phyloP scores from a whole-genome alignment of 1,140 invertebrate genomes.

The Phymastichus coffea region DNA sequence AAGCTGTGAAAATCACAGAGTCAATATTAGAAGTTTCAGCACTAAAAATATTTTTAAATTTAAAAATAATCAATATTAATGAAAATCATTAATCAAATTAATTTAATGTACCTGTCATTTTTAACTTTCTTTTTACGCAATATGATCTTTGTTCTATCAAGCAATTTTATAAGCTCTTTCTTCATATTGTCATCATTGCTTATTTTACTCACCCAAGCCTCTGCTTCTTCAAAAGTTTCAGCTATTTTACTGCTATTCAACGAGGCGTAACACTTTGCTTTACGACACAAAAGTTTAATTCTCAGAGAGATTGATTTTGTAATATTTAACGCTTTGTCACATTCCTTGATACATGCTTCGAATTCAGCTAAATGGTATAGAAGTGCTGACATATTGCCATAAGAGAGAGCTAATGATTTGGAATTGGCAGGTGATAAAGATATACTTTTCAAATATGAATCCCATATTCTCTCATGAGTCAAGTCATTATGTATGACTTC shows the following conservation, averaged over 20 bases:
- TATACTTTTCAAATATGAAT: conserved; percentile 3
- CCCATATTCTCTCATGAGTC: conserved; percentile 9
- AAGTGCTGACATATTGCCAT: conserved; percentile 11
- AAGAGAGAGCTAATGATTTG: neutral
- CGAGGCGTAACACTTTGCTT: neutral
- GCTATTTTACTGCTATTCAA: neutral
- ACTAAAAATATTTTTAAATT: neutral
- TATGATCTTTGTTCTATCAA: neutral
- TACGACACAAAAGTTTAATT: conserved; percentile 6
- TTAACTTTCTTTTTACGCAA: neutral
- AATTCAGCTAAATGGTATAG: conserved; percentile 6
- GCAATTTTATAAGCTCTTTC: neutral
- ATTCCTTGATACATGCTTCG: conserved; percentile 4
- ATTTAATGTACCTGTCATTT: neutral
- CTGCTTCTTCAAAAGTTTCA: neutral
- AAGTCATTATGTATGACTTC: neutral
- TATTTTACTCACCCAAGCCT: neutral
- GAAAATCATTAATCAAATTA: neutral
- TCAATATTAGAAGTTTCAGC: neutral
- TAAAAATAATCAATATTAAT: too few relatives aligned
- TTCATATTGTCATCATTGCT: neutral
- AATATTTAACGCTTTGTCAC: neutral
- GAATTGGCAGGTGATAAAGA: neutral
- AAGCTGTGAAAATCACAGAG: too few relatives aligned
- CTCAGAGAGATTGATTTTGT: neutral